Evolutionary conservation across 2,113 vertebrate genomes (phyloP).

Genomic region (Pseudopipra pipra): DNA sequence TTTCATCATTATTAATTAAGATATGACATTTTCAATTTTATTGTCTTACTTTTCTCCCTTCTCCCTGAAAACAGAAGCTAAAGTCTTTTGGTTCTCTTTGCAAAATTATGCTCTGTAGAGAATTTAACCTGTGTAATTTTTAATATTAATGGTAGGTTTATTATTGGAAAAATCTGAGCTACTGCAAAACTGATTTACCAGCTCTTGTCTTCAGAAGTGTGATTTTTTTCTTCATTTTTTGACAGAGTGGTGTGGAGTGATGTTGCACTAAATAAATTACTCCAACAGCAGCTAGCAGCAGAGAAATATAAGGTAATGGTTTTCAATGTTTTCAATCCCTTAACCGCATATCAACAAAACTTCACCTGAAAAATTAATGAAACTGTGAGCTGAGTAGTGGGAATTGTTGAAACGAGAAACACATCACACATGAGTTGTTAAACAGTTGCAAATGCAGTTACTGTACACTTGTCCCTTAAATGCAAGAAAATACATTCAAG

Average conservation of each 20-base stretch:
- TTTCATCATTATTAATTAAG: background rate
- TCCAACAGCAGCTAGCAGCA: background rate
- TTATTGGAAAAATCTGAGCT: background rate
- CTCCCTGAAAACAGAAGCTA: background rate
- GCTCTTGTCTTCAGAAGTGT: background rate
- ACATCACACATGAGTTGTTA: background rate
- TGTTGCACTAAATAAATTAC: background rate
- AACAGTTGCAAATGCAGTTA: background rate
- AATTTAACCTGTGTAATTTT: background rate
- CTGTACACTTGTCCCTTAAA: background rate
- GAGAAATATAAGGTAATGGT: background rate
- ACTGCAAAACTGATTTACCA: background rate
- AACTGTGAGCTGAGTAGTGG: background rate
- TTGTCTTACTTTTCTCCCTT: background rate
- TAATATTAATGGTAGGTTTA: background rate
- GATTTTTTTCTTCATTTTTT: background rate
- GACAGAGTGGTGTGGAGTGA: background rate
- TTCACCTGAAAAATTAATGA: conserved; percentile 47
- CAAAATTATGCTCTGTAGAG: background rate
- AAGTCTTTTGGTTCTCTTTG: background rate
- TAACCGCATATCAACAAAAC: conserved; percentile 29
- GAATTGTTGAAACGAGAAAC: conserved; percentile 16
- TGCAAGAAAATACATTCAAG: background rate
- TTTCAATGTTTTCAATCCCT: conserved; percentile 1
- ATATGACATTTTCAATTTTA: background rate